Percentiles rank a stretch among this genome's conserved stretches.
Conservation (phyloP, 2,113 vertebrate genomes). For the Rhagologus leucostigma region DNA sequence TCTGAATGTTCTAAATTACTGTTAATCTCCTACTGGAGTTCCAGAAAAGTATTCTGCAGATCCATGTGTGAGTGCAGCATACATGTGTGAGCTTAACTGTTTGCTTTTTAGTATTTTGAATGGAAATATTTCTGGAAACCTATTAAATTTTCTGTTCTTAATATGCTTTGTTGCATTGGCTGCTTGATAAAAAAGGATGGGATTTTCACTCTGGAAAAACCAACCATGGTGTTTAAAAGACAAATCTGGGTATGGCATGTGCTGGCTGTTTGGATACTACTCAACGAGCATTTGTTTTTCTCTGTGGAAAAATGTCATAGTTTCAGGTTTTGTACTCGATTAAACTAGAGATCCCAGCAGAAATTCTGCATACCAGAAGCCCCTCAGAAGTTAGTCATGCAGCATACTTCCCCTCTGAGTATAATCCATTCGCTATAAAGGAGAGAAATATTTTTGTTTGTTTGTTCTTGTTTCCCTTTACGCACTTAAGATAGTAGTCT, state of each 20-base stretch:
- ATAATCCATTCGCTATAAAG: neutral
- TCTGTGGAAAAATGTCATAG: neutral
- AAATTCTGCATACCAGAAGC: neutral
- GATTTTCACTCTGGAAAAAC: neutral
- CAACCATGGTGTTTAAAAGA: neutral
- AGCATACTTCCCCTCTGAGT: neutral
- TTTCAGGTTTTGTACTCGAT: neutral
- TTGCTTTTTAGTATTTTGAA: neutral
- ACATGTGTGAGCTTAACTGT: neutral
- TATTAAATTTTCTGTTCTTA: neutral
- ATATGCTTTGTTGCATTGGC: neutral
- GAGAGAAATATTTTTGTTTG: neutral
- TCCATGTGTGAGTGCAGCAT: neutral
- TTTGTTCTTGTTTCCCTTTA: neutral
- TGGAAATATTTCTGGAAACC: neutral
- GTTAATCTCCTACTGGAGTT: neutral
- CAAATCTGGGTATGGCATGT: neutral
- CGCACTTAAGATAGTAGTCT: neutral
- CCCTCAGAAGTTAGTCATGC: neutral
- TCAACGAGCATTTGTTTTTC: neutral
- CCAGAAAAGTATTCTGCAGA: neutral
- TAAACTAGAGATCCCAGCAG: neutral
- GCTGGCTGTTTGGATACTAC: neutral
- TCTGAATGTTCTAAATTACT: neutral
- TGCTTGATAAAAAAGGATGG: neutral